A percentile compares a stretch with the other conserved stretches of the same genome.
Evolutionary conservation across 2,113 vertebrate species (phyloP).

Genomic region (Arvicanthis niloticus): DNA sequence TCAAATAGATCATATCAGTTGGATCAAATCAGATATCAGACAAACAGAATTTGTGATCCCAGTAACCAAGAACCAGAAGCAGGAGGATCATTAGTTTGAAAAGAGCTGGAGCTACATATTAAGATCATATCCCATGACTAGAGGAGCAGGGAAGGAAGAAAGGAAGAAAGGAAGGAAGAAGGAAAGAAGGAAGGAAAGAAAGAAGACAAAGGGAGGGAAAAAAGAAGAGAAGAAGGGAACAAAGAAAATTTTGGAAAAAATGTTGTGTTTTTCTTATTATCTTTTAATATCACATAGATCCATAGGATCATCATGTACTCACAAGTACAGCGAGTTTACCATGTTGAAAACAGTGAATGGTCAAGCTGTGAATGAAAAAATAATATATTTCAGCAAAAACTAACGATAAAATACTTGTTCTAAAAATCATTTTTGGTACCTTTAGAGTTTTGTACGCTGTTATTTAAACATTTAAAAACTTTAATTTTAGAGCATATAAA

Average conservation of each 20-base stretch:
- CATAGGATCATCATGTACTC: neutral
- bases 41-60: neutral
- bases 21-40: neutral
- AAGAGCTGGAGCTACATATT: neutral
- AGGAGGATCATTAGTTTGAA: too few species aligned
- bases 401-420: neutral
- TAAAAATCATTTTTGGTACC: neutral
- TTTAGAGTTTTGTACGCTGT: too few species aligned
- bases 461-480: neutral
- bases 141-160: neutral
- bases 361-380: neutral
- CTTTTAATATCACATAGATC: neutral
- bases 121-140: neutral
- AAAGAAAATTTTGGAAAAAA: neutral
- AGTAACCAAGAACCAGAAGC: neutral
- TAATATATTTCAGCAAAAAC: neutral
- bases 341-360: neutral
- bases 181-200: accelerated
- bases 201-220: too few species aligned
- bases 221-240: neutral
- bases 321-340: neutral
- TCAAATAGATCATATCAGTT: neutral
- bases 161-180: neutral
- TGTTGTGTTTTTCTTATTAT: neutral
- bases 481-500: neutral